Evolutionary conservation across 2,113 vertebrate species (phyloP), one percentile per base, ranked within the genome.

Genomic region (Chitala chitala): DNA sequence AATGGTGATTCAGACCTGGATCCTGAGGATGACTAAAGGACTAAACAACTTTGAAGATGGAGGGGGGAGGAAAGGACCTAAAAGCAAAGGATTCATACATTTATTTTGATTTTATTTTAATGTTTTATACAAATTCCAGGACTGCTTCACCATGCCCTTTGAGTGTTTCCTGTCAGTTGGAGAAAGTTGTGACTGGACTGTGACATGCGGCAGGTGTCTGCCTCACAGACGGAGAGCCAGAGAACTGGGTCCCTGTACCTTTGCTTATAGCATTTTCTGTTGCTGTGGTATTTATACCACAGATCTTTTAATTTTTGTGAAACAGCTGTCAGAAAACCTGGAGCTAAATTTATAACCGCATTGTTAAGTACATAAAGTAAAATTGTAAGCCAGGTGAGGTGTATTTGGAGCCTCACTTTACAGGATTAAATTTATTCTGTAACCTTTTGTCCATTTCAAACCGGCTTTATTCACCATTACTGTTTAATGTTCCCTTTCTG

Each of bases 1-100:
- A 98, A 96, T 31, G 95, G 95, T 10, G 97, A 98, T 79, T 98
- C 96, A 46, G 95, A 98, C 80, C 89, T 94, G 87, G 96, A 99
- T 65, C 92, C 91, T 15, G 95, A 90, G 66, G 95, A 96, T 1
- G 96, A 94, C 87, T 98, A 96, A 99, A 82, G 98, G 89, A 91
- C 76, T 70, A 63, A 68, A 73, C 31, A 69, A 80, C 71, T 51
- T n/a, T 29, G n/a, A n/a, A n/a, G 59, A 36, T n/a, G 31, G 4
- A n/a, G 31, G 31, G 15, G 15, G 10, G 59, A 42, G 26, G 56
- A 75, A 86, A 59, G 85, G 72, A 87, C 84, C 71, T 80, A 74
- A 86, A 82, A 88, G 12, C 44, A 48, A 61, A 24, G 51, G 83
- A 87, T 87, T 88, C 88, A 85, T 88, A 81, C 24, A 86, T 88